A percentile compares a stretch with the other conserved stretches of the same genome.
Evolutionary conservation across 2,797 vertebrate species (phyloP).

Genomic region (Euphonia xanthogaster): DNA sequence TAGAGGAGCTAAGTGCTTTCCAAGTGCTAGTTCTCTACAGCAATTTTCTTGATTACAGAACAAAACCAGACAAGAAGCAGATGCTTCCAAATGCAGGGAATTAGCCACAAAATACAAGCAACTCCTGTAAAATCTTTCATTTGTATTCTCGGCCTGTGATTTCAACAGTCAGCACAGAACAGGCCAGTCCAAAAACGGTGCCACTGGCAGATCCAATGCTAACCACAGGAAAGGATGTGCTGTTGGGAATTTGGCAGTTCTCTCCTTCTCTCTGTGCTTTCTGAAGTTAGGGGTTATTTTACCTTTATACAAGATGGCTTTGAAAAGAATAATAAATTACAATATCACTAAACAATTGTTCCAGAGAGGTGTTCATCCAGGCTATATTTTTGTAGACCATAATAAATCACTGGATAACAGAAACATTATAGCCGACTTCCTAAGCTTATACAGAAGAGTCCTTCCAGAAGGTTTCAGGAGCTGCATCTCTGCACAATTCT

Average conservation of each 20-base stretch:
- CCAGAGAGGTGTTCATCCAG: constrained; percentile 61
- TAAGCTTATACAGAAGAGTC: constrained; percentile 14
- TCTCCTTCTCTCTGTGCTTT: constrained; percentile 22
- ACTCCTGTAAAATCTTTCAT: constrained; percentile 62
- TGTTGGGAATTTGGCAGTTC: constrained; percentile 62
- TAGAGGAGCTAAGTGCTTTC: constrained; percentile 23
- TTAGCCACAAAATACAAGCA: constrained; percentile 64
- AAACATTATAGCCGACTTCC: constrained; percentile 40
- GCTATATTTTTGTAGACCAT: constrained; percentile 48
- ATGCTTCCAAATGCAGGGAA: constrained; percentile 57
- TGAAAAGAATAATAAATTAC: constrained; percentile 62
- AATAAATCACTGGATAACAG: constrained; percentile 61
- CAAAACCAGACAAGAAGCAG: constrained; percentile 66
- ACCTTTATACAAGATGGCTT: constrained; percentile 50
- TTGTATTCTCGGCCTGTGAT: constrained; percentile 51
- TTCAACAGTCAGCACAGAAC: constrained; percentile 29
- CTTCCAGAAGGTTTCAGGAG: constrained; percentile 44
- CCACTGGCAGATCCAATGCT: constrained; percentile 27
- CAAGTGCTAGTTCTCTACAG: constrained; percentile 48
- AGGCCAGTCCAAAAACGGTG: constrained; percentile 49
- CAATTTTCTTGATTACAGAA: constrained; percentile 67
- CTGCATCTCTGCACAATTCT: background rate
- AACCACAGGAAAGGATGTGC: constrained; percentile 69
- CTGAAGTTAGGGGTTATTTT: constrained; percentile 59
- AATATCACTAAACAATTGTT: constrained; percentile 63